phyloP scores from a whole-genome alignment of 2,797 vertebrate species.

The Ctenosaura bakeri region DNA sequence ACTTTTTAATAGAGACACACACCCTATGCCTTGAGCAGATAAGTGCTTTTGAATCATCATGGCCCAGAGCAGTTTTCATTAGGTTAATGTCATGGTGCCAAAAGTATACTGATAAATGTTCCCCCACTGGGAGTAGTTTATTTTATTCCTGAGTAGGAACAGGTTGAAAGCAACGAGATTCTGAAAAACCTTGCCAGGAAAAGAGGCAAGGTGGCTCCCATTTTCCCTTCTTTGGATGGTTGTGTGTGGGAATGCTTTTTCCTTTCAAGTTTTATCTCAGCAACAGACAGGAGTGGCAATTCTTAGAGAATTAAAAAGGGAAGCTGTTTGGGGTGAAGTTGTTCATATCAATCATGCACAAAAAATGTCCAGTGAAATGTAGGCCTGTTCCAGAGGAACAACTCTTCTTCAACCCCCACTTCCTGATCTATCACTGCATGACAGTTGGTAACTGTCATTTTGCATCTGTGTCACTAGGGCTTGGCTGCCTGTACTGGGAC shows the following conservation, averaged over 20 bases:
- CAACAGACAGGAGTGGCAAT: not conserved
- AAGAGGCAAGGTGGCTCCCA: rapidly evolving
- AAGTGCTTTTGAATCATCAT: not conserved
- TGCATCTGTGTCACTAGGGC: not conserved
- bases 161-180: not conserved
- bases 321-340: no score
- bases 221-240: no score
- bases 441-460: not conserved
- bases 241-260: not conserved
- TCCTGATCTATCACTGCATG: no score
- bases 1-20: not conserved
- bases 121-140: no score
- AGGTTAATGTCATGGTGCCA: not conserved
- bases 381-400: not conserved
- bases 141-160: slow-evolving; percentile 25
- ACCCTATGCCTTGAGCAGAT: not conserved
- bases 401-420: no score
- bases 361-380: not conserved
- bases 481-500: not conserved
- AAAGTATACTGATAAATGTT: not conserved
- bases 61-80: not conserved
- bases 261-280: not conserved
- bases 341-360: not conserved
- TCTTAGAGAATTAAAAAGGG: not conserved
- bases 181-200: not conserved